phyloP scores from a whole-genome alignment of 1,140 invertebrate genomes.

The Bombus haemorrhoidalis region DNA sequence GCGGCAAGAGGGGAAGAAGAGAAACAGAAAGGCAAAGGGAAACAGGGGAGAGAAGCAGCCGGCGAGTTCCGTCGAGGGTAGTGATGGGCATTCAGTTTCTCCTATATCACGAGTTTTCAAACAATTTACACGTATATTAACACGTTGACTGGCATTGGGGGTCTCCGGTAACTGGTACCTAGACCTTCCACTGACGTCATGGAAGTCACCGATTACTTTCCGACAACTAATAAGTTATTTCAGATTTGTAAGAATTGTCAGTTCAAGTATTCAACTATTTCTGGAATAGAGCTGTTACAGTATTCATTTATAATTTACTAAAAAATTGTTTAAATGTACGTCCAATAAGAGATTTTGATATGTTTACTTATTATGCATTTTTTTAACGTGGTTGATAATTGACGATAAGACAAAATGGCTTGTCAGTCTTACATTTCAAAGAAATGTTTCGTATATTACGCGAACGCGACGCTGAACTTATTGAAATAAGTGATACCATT shows the following conservation, averaged over 20 bases:
- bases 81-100: conserved; percentile 29
- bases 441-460: background rate
- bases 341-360: too few relatives aligned
- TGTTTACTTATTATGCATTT: too few relatives aligned
- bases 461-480: too few relatives aligned
- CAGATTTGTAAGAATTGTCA: background rate
- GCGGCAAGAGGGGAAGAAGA: conserved; percentile 36
- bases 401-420: background rate
- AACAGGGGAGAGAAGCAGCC: conserved; percentile 64
- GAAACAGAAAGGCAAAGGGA: conserved; percentile 55
- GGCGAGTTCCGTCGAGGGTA: conserved; percentile 59
- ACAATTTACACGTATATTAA: conserved; percentile 15
- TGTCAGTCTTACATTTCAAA: background rate
- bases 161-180: background rate
- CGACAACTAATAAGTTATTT: background rate
- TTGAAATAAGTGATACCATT: background rate
- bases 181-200: background rate
- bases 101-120: conserved; percentile 31
- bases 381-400: background rate
- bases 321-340: too few relatives aligned
- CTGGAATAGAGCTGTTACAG: background rate
- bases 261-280: background rate
- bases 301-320: too few relatives aligned
- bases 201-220: background rate
- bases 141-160: background rate